Base-by-base conservation (phyloP, 2,797 vertebrate species). In the Pseudocheirus occidentalis region DNA sequence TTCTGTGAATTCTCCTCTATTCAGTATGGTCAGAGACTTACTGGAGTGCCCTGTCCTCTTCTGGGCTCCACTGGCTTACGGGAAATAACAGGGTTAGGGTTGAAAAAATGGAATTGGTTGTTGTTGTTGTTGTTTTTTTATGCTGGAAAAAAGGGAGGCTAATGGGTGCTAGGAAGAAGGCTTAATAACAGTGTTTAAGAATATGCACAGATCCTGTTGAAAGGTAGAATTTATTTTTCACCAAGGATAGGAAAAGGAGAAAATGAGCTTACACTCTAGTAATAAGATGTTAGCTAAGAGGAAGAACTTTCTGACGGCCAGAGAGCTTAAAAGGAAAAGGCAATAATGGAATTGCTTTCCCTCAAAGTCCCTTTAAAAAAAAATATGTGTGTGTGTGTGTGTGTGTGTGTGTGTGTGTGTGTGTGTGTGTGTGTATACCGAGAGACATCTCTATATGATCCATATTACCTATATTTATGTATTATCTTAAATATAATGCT, bases 1-100 rank as follows among this genome's bases (percentile, higher is more conserved):
- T 54, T 81, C 73, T 46, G n/a, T 0, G 0, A 81, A 46, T 81
- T 53, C 62, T 3, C 0, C 89, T 95, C 16, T 53, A 18, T 50
- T 57, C 50, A 3, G 90, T 31, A 12, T 21, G 91, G 91, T 96
- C 93, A 53, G 94, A 81, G 52, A 94, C 46, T 59, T 4, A 89
- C 59, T 4, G 81, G 54, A 91, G 81, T 27, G 87, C 91, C 27
- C 73, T 27, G 21, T 81, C 73, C 40, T 81, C 40, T 81, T 81
- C 73, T 81, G 73, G 73, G 56, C 31, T 3, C 34, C 0, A 0
- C 56, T 27, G 0, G 14, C 94, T 87, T 92, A 4, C 58, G 91
- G 55, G 16, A 28, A 58, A n/a, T n/a, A 29, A 10, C 4, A 14
- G 56, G 87, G 14, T 9, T 31, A 93, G 27, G 12, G 24, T 0